Evolutionary conservation across 2,888 invertebrate genomes (phyloP).

Genomic region (Neria commutata): DNA sequence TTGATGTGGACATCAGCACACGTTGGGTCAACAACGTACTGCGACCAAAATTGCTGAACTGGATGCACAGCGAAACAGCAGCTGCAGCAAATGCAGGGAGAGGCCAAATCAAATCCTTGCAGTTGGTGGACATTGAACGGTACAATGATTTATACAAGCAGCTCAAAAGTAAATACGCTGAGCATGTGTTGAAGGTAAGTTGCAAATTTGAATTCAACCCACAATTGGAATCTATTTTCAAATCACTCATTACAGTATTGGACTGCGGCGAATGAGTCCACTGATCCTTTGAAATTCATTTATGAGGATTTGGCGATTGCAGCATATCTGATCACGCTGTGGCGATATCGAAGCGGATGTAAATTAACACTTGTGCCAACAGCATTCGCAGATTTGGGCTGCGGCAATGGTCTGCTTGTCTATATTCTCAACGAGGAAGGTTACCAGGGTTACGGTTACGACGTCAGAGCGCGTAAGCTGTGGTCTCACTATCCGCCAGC

Average conservation of each 20-base stretch:
- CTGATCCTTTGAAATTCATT: conserved; percentile 93
- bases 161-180: conserved; percentile 80
- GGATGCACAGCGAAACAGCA: conserved; percentile 65
- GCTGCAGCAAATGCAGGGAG: conserved; percentile 33
- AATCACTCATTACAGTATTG: conserved; percentile 69
- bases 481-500: conserved; percentile 80
- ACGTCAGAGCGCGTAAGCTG: conserved; percentile 82
- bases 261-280: conserved; percentile 89
- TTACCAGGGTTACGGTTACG: conserved; percentile 80
- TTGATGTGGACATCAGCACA: conserved; percentile 20
- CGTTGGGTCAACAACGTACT: conserved; percentile 51
- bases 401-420: conserved; percentile 95
- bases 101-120: conserved; percentile 64
- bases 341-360: conserved; percentile 70
- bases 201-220: background rate
- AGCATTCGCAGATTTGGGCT: conserved; percentile 92
- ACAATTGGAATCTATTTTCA: background rate
- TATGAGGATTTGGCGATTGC: conserved; percentile 97
- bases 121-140: conserved; percentile 69
- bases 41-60: conserved; percentile 64
- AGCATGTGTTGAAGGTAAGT: conserved; percentile 71
- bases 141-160: conserved; percentile 76
- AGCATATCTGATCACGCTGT: conserved; percentile 80
- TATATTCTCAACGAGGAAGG: conserved; percentile 85
- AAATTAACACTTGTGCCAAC: conserved; percentile 62